phyloP scores from a whole-genome alignment of 2,888 invertebrate genomes.

The Parascotia fuliginaria region DNA sequence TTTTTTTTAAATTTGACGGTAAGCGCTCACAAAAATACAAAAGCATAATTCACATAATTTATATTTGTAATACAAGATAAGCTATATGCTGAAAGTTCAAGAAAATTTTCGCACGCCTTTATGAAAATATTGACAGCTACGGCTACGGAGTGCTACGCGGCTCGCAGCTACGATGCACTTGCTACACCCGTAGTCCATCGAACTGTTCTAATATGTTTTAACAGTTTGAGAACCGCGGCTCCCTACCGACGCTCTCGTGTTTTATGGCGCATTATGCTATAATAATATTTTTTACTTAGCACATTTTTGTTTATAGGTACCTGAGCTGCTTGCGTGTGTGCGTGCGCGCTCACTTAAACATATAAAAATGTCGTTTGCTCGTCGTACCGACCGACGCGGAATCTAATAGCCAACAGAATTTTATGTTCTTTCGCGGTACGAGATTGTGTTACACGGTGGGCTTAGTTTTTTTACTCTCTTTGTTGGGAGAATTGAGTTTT shows the following conservation, averaged over 20 bases:
- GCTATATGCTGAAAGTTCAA: neutral
- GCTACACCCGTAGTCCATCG: conserved; percentile 40
- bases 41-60: no score
- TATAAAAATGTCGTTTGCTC: conserved; percentile 73
- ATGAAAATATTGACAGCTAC: conserved; percentile 11
- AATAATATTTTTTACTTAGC: conserved; percentile 86
- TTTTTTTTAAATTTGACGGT: no score
- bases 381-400: conserved; percentile 57
- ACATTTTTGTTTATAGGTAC: conserved; percentile 79
- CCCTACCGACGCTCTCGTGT: conserved; percentile 64
- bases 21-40: no score
- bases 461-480: conserved; percentile 57
- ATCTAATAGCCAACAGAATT: conserved; percentile 71
- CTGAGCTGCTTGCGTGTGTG: conserved; percentile 43
- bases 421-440: conserved; percentile 80
- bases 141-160: conserved; percentile 41
- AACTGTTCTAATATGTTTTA: neutral
- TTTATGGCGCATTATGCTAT: conserved; percentile 82
- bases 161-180: conserved; percentile 49
- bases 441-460: conserved; percentile 70
- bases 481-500: conserved; percentile 61
- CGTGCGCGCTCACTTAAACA: conserved; percentile 50
- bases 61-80: no score
- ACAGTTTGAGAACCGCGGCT: conserved; percentile 68
- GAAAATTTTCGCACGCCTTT: neutral